phyloP scores from a whole-genome alignment of 2,888 invertebrate species.

The Xylocampa areola region DNA sequence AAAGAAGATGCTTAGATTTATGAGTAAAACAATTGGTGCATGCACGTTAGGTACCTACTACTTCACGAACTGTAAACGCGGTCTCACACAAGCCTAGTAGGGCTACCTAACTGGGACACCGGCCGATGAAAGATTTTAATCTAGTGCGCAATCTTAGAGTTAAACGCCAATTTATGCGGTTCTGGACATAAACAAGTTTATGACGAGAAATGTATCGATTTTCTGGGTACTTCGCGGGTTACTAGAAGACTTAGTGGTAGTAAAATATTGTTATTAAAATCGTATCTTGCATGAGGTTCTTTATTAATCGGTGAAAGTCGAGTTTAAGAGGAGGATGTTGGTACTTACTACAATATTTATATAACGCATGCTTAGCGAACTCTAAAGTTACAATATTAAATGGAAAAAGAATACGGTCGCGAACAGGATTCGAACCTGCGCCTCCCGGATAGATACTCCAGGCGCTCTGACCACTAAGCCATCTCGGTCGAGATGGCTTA shows the following conservation, averaged over 20 bases:
- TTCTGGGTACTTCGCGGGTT: constrained; percentile 22
- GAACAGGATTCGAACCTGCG: no score
- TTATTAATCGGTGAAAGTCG: constrained; percentile 7
- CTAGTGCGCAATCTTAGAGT: constrained; percentile 50
- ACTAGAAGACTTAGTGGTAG: constrained; percentile 14
- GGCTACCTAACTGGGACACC: constrained; percentile 42
- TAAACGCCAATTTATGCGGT: constrained; percentile 56
- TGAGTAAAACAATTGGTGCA: no score
- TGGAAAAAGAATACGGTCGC: no score
- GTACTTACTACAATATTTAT: neutral
- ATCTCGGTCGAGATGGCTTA: no score
- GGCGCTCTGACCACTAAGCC: no score
- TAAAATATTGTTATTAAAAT: constrained; percentile 18
- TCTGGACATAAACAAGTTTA: constrained; percentile 50
- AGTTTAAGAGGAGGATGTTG: neutral
- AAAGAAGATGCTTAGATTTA: no score
- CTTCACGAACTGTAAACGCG: constrained; percentile 17
- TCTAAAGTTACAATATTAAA: no score
- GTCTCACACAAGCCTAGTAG: constrained; percentile 36
- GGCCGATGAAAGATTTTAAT: constrained; percentile 57
- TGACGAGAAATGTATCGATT: constrained; percentile 37
- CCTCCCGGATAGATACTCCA: no score
- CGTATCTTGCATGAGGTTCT: neutral
- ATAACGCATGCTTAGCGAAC: no score
- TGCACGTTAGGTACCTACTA: constrained; percentile 5